Evolutionary conservation across 2,888 invertebrate genomes (phyloP).

Genomic region (Stenurella melanura): DNA sequence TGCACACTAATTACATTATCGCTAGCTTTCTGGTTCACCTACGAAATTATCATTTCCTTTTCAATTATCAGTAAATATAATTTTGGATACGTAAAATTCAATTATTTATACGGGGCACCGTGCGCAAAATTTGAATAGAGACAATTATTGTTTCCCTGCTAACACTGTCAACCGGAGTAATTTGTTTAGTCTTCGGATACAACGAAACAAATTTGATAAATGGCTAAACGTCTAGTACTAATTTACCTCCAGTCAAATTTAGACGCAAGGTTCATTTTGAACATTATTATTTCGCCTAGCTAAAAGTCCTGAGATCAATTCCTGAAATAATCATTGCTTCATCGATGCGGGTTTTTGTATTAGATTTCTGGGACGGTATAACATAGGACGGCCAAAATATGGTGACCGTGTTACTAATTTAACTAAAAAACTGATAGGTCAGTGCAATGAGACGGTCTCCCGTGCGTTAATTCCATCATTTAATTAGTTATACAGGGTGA

Average conservation of each 20-base stretch:
- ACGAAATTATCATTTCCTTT: slow-evolving; percentile 56
- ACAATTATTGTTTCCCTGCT: slow-evolving; percentile 17
- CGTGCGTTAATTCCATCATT: too few species aligned
- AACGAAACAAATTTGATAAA: slow-evolving; percentile 11
- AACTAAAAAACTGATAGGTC: too few species aligned
- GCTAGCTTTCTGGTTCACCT: slow-evolving; percentile 62
- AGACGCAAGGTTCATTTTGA: slow-evolving; percentile 10
- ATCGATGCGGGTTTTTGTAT: too few species aligned
- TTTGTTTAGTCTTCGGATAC: slow-evolving; percentile 17
- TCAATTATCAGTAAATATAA: slow-evolving; percentile 37
- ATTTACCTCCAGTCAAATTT: slow-evolving; percentile 18
- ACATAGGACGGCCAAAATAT: too few species aligned
- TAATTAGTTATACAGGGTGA: too few species aligned
- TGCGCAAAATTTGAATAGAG: slow-evolving; percentile 23
- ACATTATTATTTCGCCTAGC: too few species aligned
- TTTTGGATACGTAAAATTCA: slow-evolving; percentile 11
- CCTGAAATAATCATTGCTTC: too few species aligned
- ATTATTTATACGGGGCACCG: slow-evolving; percentile 2
- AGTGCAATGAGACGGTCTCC: too few species aligned
- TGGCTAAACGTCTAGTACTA: slow-evolving; percentile 7
- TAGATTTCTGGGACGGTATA: too few species aligned
- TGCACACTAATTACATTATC: slow-evolving; percentile 66
- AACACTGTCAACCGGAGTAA: neutral
- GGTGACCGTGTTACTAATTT: too few species aligned
- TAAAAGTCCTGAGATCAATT: neutral